Evolutionary conservation across 2,888 invertebrate genomes (phyloP).

Genomic region (Campoplex nolae): DNA sequence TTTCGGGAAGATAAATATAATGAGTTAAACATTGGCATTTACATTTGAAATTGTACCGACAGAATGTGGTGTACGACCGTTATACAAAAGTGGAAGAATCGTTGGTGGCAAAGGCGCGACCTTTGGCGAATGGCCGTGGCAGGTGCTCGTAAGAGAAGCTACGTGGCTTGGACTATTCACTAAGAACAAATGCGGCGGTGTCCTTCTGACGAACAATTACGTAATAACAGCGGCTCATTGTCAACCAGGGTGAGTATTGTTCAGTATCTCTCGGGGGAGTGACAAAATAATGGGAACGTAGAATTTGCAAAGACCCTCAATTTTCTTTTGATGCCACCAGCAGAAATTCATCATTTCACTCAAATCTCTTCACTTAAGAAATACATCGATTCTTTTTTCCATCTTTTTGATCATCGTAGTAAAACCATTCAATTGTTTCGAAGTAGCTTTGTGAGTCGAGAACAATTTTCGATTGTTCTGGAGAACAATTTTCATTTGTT

Average conservation of each 20-base stretch:
- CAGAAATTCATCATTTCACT: background rate
- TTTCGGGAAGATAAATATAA: background rate
- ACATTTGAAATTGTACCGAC: slow-evolving; percentile 68
- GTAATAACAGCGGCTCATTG: slow-evolving; percentile 98
- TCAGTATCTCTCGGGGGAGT: background rate
- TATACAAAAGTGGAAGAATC: slow-evolving; percentile 92
- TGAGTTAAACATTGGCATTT: background rate
- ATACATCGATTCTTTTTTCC: background rate
- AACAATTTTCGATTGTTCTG: too few relatives aligned
- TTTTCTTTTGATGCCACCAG: background rate
- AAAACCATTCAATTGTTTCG: background rate
- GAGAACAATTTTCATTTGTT: background rate
- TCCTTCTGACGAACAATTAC: slow-evolving; percentile 94
- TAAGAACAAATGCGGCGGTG: slow-evolving; percentile 98
- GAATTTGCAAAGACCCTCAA: background rate
- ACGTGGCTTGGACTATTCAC: slow-evolving; percentile 97
- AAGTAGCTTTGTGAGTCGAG: background rate
- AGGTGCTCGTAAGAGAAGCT: slow-evolving; percentile 95
- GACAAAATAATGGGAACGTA: background rate
- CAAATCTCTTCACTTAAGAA: background rate
- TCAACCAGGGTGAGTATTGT: slow-evolving; percentile 91
- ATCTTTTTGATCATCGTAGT: background rate
- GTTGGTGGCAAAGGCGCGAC: slow-evolving; percentile 95
- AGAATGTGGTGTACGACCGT: slow-evolving; percentile 95
- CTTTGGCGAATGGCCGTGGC: slow-evolving; percentile 97